Base-by-base conservation (phyloP, 2,113 vertebrate genomes). In the Tupaia tana region DNA sequence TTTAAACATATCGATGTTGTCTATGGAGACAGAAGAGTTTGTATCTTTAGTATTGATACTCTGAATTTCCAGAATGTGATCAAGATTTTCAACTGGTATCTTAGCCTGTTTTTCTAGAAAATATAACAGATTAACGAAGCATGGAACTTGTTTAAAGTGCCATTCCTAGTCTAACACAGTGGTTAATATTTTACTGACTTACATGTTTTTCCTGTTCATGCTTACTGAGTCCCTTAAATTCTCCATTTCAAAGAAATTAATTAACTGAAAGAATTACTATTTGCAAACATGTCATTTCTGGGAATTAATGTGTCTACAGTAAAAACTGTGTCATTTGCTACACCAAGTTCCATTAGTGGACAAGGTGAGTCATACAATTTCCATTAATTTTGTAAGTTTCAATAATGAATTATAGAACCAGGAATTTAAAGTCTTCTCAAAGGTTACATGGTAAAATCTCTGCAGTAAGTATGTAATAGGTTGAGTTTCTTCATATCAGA, bases 171-270 rank as follows among this genome's bases (percentile, higher is more conserved):
- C 89, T 80, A 97, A 90, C 94, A 80, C 78, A 89, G 61, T 64
- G 89, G 96, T 98, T 98, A 98, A 98, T 98, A 79, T 80, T 84
- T 96, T 91, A 96, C 82, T 43, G 43, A 75, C 87, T 91, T 97
- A 70, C 12, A 5, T 93, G 82, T 73, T 96, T 84, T 89, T 94
- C 61, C 96, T 95, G 74, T 89, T 98, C 89, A 90, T n/a, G 91
- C 93, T 95, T 96, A 84, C 92, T 97, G 90, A 97, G 27, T 98
- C 93, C 86, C 91, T 97, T 92, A 97, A 88, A 91, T 97, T 86
- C n/a, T 85, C 95, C 0, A 74, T 95, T 92, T 97, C 90, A 95
- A 79, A 96, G 77, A 90, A 96, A 87, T 56, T 92, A 61, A 97
- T 96, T 97, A 96, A 97, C 95, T 86, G 3, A 93, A 94, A 83